These are phyloP conservation scores for Meandrina meandrites DNA, from an alignment of 92 coral and sea anemone species.

Conservation along the genomic window DNA sequence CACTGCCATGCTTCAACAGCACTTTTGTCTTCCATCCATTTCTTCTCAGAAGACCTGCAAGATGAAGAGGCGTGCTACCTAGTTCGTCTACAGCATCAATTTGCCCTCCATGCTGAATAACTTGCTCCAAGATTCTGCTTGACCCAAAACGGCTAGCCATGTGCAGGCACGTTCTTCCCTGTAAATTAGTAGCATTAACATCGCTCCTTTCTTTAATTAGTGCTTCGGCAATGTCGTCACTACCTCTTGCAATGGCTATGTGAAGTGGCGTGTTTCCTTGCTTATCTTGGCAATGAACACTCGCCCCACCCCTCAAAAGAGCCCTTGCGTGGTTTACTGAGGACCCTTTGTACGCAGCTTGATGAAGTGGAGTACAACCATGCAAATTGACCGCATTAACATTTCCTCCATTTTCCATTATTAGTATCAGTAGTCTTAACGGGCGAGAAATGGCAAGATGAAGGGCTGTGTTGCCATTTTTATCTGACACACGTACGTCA, in stretches of 20 bases:
- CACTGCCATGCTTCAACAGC: conserved; percentile 14
- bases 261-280: conserved; percentile 33
- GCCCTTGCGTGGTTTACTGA: not conserved
- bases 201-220: conserved; percentile 17
- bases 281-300: conserved; percentile 7
- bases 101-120: conserved; percentile 3
- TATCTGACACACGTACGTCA: not conserved
- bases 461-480: not conserved
- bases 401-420: not conserved
- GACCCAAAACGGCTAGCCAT: conserved; percentile 11
- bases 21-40: not conserved
- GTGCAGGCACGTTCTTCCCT: conserved; percentile 25
- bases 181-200: not conserved
- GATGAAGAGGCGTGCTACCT: conserved; percentile 24
- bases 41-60: not conserved
- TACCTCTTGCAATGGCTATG: conserved; percentile 1
- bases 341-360: not conserved
- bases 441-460: not conserved
- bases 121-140: not conserved
- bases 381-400: not conserved
- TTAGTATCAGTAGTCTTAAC: not conserved
- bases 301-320: conserved; percentile 16
- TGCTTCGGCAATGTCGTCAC: conserved; percentile 4
- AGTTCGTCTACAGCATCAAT: conserved; percentile 20
- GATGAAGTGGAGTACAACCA: not conserved